Evolutionary conservation across 2,797 vertebrate genomes (phyloP).

Genomic region (Falco columbarius): DNA sequence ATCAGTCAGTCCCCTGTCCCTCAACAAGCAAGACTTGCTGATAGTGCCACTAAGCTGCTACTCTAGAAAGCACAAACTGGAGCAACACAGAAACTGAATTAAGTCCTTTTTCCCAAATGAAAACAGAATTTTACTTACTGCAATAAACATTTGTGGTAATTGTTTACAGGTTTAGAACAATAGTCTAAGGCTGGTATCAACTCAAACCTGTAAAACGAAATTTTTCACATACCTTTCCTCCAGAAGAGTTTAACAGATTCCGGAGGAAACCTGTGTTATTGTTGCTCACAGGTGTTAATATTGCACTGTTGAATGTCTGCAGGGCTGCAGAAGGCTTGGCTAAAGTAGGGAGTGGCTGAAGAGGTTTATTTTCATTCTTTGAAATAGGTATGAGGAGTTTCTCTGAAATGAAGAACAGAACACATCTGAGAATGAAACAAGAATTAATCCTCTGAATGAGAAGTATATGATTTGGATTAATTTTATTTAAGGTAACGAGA

Average conservation of each 20-base stretch:
- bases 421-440: not conserved
- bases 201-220: not conserved
- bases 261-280: constrained; percentile 79
- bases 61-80: not conserved
- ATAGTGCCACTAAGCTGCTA: not conserved
- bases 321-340: constrained; percentile 75
- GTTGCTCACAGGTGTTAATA: constrained; percentile 80
- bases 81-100: not conserved
- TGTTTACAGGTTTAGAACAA: not conserved
- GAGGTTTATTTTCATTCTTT: constrained; percentile 79
- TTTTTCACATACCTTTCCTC: constrained; percentile 72
- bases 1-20: not conserved
- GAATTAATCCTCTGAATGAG: not conserved
- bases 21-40: not conserved
- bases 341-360: constrained; percentile 75
- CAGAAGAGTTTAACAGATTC: constrained; percentile 80
- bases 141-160: not conserved
- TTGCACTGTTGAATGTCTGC: constrained; percentile 81
- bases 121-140: not conserved
- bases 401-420: constrained; percentile 62
- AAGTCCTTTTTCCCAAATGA: not conserved
- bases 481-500: not conserved
- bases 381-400: constrained; percentile 72
- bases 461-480: not conserved
- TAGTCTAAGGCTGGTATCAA: not conserved